These are phyloP conservation scores for Helogale parvula DNA, from an alignment of 2,113 vertebrate genomes.

Conservation along the genomic window DNA sequence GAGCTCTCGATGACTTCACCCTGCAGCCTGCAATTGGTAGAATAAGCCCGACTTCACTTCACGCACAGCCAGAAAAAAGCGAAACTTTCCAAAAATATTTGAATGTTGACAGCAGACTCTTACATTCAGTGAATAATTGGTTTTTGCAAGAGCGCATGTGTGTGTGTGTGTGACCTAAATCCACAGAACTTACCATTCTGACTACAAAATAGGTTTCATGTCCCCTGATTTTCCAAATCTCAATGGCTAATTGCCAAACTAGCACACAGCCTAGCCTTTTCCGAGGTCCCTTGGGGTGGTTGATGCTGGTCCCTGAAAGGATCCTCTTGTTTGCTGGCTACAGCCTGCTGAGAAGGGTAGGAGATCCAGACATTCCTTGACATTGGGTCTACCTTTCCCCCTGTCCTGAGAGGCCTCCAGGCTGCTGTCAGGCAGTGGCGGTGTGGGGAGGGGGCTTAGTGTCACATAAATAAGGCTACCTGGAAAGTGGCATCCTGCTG, in stretches of 20 bases:
- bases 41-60: not conserved
- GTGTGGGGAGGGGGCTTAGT: no score
- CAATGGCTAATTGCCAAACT: not conserved
- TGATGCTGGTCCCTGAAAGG: not conserved
- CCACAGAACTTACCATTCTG: not conserved
- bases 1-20: constrained; percentile 55
- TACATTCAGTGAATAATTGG: constrained; percentile 44
- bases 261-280: not conserved
- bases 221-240: not conserved
- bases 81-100: constrained; percentile 61
- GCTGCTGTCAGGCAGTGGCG: not conserved
- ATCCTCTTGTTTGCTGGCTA: not conserved
- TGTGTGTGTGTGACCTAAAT: constrained; percentile 53
- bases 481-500: not conserved
- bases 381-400: not conserved
- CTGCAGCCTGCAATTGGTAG: not conserved
- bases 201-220: not conserved
- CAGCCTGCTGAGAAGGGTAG: not conserved
- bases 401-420: not conserved
- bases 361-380: not conserved
- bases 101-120: constrained; percentile 51
- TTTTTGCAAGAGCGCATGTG: not conserved
- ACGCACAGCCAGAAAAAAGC: constrained; percentile 4
- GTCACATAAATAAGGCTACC: not conserved
- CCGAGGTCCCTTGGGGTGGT: not conserved